Percentiles rank a stretch among this genome's conserved stretches.
phyloP scores from a whole-genome alignment of 2,888 invertebrate genomes.

The Rhyacophila evoluta region DNA sequence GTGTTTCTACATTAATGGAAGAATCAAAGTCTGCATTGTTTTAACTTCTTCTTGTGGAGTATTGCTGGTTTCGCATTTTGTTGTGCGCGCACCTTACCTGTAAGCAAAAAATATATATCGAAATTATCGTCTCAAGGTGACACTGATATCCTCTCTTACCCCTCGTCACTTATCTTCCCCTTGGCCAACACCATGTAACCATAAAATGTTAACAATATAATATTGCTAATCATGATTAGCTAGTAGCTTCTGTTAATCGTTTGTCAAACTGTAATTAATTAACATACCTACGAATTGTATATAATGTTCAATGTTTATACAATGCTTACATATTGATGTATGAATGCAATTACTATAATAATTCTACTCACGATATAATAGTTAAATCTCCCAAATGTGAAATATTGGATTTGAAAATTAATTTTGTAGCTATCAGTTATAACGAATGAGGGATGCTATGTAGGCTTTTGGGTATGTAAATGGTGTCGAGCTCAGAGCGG shows the following conservation, averaged over 20 bases:
- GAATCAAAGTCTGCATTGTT: background rate
- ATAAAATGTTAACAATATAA: background rate
- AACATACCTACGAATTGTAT: too few relatives aligned
- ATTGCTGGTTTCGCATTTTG: background rate
- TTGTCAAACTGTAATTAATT: background rate
- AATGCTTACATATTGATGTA: too few relatives aligned
- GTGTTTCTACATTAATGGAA: background rate
- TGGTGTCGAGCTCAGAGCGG: too few relatives aligned
- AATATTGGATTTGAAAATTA: too few relatives aligned
- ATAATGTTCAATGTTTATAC: too few relatives aligned
- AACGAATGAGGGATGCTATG: too few relatives aligned
- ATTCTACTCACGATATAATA: too few relatives aligned
- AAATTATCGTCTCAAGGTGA: slow-evolving; percentile 49
- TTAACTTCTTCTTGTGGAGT: background rate
- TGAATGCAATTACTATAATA: too few relatives aligned
- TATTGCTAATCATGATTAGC: background rate
- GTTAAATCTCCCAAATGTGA: too few relatives aligned
- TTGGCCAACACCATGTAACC: background rate
- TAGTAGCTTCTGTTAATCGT: slow-evolving; percentile 9
- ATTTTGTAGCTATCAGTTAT: too few relatives aligned
- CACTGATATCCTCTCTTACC: slow-evolving; percentile 32
- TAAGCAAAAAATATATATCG: slow-evolving; percentile 30
- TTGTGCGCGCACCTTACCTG: background rate
- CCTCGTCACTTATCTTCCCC: background rate
- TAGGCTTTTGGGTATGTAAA: too few relatives aligned